Evolutionary conservation across 1,140 invertebrate genomes (phyloP), one percentile per base, ranked within the genome.

Genomic region (Belonocnema kinseyi): DNA sequence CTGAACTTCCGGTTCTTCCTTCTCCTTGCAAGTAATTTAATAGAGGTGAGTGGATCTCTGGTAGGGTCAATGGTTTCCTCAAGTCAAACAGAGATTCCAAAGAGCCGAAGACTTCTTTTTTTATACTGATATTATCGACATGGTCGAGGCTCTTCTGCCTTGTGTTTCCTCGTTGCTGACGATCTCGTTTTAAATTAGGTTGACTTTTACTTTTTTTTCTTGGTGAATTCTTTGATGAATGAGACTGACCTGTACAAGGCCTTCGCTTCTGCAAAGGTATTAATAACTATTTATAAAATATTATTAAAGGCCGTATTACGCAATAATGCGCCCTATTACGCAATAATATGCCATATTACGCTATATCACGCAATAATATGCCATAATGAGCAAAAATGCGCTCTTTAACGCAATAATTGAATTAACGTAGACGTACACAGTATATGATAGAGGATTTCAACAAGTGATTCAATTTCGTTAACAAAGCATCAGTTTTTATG

Each of bases 11-110:
- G 4, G 58, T 50, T 52, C 50, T 7, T 70, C 13, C 52, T 6
- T 78, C 73, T 21, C 75, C 56, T 58, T 79, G 51, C 14, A 53
- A 21, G 10, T 72, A 71, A 21, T 79, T 26, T 16, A 82, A 53
- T 10, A 71, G 13, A 52, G 81, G 50, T 12, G 74, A 76, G 10
- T 77, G 71, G 21, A 82, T 72, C 40, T 87, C 72, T 1, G 66
- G 72, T 50, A 88, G 72, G 50, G 84, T 75, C 13, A 89, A 50
- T 3, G 82, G 80, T 71, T 82, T 89, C 33, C 82, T 83, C 1
- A 88, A 10, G 12, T 87, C 79, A 14, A 89, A 89, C 8, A 89
- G 77, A 33, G 88, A 87, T 74, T 89, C 88, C 14, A 89, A 70
- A 0, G 81, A 88, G 6, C 56, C 76, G 52, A 83, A 85, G 0